Evolutionary conservation across 2,888 invertebrate genomes (phyloP), one percentile per base, ranked within the genome.

Genomic region (Steromphala cineraria): DNA sequence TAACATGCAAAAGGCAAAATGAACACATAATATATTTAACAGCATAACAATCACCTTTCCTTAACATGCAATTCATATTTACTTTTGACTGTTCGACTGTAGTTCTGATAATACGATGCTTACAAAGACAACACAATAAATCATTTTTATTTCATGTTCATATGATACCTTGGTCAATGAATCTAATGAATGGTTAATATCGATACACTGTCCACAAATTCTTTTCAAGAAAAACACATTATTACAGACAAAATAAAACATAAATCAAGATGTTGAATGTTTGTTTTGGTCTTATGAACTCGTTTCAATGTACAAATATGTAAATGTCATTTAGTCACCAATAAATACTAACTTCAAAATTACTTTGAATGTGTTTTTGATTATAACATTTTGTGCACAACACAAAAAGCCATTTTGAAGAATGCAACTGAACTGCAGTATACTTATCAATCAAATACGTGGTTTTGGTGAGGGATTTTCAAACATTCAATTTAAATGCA

Each of bases 1-100:
- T 19, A 79, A 40, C 19, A 62, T 40, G 53, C 31, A 75, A 74
- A 19, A 75, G 24, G 28, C 21, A 78, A 53, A 76, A 76, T 53
- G 15, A n/a, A 28, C 21, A 24, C 19, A 71, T 71, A n/a, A 71
- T 7, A 36, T 36, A 71, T 71, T n/a, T 0, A 71, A 71, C 24
- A 71, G 15, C 28, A 15, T 28, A 15, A 36, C 2, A 36, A 5
- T 40, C 4, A 31, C 19, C 2, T 19, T 36, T 71, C 36, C 17
- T 3, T 40, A n/a, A 56, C 24, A 28, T 62, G 62, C 24, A 62
- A 62, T 2, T 36, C 7, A 36, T 36, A 36, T 36, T 36, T 4
- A 4, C 7, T 36, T 36, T 7, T 36, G 2, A 4, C 36, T 36
- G 4, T 36, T 36, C 2, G 2, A 56, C 10, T 3, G 21, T 56